phyloP scores from a whole-genome alignment of 2,888 invertebrate species.

The Phyllotreta cruciferae region DNA sequence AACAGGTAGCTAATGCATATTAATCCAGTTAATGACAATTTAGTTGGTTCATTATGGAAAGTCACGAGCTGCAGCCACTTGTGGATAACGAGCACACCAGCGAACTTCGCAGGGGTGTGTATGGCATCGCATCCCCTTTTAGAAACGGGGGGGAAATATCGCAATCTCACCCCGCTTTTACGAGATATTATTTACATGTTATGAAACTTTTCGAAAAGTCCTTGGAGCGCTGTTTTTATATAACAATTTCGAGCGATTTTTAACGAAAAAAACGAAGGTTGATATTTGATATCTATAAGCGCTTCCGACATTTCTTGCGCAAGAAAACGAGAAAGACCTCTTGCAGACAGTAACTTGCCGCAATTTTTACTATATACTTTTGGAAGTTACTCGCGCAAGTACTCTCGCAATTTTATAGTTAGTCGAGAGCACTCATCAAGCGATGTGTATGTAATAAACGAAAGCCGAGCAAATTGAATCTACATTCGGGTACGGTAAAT shows the following conservation, averaged over 20 bases:
- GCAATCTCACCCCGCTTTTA: background rate
- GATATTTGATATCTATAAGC: too few relatives aligned
- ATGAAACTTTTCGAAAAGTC: conserved; percentile 14
- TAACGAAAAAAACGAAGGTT: too few relatives aligned
- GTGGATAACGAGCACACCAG: conserved; percentile 32
- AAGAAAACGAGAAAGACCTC: too few relatives aligned
- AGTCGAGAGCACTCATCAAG: too few relatives aligned
- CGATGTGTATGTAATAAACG: too few relatives aligned
- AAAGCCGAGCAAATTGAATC: conserved; percentile 5
- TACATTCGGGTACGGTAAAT: conserved; percentile 9
- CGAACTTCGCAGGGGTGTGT: conserved; percentile 1
- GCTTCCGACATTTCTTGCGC: too few relatives aligned
- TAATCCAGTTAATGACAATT: conserved; percentile 41
- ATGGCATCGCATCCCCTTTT: too few relatives aligned
- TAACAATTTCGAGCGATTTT: conserved; percentile 1
- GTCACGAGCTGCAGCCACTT: conserved; percentile 38
- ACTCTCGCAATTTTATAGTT: too few relatives aligned
- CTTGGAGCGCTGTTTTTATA: conserved; percentile 3
- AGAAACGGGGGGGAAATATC: conserved; percentile 1
- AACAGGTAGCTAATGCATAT: conserved; percentile 24
- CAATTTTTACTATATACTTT: too few relatives aligned
- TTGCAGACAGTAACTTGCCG: too few relatives aligned
- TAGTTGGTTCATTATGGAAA: conserved; percentile 44
- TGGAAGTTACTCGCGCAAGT: too few relatives aligned
- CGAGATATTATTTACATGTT: conserved; percentile 11